Evolutionary conservation across 2,797 vertebrate species (phyloP).

Genomic region (Coccyzus lansbergi): DNA sequence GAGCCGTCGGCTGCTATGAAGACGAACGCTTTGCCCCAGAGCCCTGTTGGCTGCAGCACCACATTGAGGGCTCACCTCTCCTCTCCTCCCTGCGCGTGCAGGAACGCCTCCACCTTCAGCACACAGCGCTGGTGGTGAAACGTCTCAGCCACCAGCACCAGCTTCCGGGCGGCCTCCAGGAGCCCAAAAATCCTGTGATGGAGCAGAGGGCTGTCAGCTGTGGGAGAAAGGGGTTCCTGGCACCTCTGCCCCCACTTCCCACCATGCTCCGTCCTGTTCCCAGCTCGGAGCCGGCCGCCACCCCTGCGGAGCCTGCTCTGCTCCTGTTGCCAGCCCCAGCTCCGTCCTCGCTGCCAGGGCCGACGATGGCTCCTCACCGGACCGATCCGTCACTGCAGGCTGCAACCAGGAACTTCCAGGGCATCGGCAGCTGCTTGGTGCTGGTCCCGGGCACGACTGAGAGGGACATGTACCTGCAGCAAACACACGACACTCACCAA

Average conservation of each 20-base stretch:
- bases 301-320: background rate
- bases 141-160: conserved; percentile 87
- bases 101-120: conserved; percentile 86
- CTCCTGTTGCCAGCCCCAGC: background rate
- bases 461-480: conserved; percentile 89
- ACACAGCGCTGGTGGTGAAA: conserved; percentile 93
- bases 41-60: accelerated
- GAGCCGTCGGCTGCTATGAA: accelerated
- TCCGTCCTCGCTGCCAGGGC: background rate
- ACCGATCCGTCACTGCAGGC: conserved; percentile 93
- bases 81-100: conserved; percentile 48
- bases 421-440: background rate
- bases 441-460: conserved; percentile 72
- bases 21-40: background rate
- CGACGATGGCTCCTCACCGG: conserved; percentile 75
- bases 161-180: conserved; percentile 74
- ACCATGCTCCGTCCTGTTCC: accelerated
- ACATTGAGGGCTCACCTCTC: conserved; percentile 5
- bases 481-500: background rate
- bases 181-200: conserved; percentile 85
- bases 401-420: conserved; percentile 80
- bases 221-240: background rate
- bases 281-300: accelerated
- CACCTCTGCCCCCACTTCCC: background rate
- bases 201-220: background rate